These are phyloP conservation scores for Harpalus rubripes DNA, from an alignment of 2,888 invertebrate genomes.

Conservation along the genomic window DNA sequence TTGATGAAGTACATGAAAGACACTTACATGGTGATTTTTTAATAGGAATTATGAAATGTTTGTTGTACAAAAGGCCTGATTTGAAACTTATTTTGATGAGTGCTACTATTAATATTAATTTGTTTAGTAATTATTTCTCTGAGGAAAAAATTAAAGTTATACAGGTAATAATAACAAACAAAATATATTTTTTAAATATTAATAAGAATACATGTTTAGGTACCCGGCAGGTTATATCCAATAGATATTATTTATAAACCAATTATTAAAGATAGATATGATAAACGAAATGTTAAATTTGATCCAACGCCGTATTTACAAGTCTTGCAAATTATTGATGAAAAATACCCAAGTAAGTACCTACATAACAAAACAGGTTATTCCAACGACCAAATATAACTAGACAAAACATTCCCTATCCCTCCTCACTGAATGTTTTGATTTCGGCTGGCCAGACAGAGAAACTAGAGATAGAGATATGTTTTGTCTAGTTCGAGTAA, in stretches of 20 bases:
- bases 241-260: slow-evolving; percentile 94
- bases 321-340: slow-evolving; percentile 94
- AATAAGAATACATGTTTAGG: slow-evolving; percentile 77
- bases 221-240: slow-evolving; percentile 96
- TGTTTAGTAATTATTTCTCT: slow-evolving; percentile 94
- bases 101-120: slow-evolving; percentile 97
- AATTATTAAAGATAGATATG: slow-evolving; percentile 80
- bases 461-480: too few relatives aligned
- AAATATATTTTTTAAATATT: slow-evolving; percentile 55
- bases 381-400: too few relatives aligned
- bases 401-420: too few relatives aligned
- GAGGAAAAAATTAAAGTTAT: slow-evolving; percentile 89
- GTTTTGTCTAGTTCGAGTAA: too few relatives aligned
- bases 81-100: slow-evolving; percentile 98
- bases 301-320: slow-evolving; percentile 96
- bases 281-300: slow-evolving; percentile 85
- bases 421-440: too few relatives aligned
- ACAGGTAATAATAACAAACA: slow-evolving; percentile 79
- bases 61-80: slow-evolving; percentile 88
- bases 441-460: too few relatives aligned
- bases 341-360: slow-evolving; percentile 87
- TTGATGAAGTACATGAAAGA: slow-evolving; percentile 98
- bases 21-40: slow-evolving; percentile 97
- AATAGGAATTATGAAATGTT: slow-evolving; percentile 95
- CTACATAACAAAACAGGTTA: neutral